Evolutionary conservation across 2,888 invertebrate species (phyloP).

Genomic region (Phoenoteleia sp.): DNA sequence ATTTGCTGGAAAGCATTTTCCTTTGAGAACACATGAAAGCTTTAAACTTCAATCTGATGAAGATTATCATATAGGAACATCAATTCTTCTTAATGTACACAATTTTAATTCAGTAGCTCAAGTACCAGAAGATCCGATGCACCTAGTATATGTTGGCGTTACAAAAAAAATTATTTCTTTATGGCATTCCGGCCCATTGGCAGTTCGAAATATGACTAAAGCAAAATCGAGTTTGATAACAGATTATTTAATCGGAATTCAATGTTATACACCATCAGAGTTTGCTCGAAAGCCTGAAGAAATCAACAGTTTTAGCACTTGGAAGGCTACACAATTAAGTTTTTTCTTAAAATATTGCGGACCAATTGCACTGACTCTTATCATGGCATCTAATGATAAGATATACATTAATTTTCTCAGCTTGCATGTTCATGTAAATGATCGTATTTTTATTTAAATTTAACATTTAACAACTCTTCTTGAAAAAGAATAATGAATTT

Average conservation of each 20-base stretch:
- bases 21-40: not conserved
- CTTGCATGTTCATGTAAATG: too few species aligned
- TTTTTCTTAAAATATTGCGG: slow-evolving; percentile 1
- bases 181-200: not conserved
- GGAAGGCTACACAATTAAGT: slow-evolving; percentile 32
- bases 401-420: not conserved
- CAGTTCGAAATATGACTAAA: not conserved
- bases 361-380: not conserved
- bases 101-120: slow-evolving; percentile 5
- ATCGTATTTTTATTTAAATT: too few species aligned
- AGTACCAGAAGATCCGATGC: slow-evolving; percentile 10
- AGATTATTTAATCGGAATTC: not conserved
- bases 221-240: not conserved
- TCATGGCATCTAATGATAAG: not conserved
- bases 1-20: not conserved
- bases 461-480: too few species aligned
- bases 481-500: too few species aligned
- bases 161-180: not conserved
- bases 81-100: not conserved
- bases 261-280: not conserved
- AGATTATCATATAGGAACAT: slow-evolving; percentile 1
- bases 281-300: not conserved
- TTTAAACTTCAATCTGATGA: not conserved
- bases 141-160: not conserved
- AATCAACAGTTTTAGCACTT: not conserved